Conservation (phyloP, 1,140 invertebrate genomes). For the Drosophila orosa region DNA sequence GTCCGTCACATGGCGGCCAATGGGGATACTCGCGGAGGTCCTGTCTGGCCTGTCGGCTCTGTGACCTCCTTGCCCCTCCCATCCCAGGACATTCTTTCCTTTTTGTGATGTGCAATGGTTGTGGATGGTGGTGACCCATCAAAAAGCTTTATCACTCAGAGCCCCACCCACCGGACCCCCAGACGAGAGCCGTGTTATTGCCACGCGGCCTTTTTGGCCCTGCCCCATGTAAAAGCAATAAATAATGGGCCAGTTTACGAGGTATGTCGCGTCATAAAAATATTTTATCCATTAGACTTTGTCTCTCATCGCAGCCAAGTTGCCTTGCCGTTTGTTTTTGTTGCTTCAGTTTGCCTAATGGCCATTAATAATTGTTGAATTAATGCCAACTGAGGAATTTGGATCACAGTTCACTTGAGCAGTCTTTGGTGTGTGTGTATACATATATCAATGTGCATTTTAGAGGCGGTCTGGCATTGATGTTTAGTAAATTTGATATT, state of each 20-base stretch:
- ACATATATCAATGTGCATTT: slow-evolving; percentile 6
- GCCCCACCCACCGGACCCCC: slow-evolving; percentile 7
- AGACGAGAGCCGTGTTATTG: slow-evolving; percentile 20
- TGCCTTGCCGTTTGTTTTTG: slow-evolving; percentile 33
- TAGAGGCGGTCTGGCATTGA: not conserved
- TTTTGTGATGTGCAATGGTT: too few species aligned
- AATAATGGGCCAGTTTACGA: slow-evolving; percentile 73
- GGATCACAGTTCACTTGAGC: slow-evolving; percentile 36
- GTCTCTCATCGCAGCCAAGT: slow-evolving; percentile 43
- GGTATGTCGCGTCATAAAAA: slow-evolving; percentile 65
- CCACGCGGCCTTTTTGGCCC: slow-evolving; percentile 55
- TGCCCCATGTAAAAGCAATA: slow-evolving; percentile 75
- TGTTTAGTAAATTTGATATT: too few species aligned
- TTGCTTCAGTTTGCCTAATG: slow-evolving; percentile 63
- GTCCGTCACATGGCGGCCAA: slow-evolving; percentile 48
- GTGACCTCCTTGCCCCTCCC: slow-evolving; percentile 10
- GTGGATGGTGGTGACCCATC: slow-evolving; percentile 26
- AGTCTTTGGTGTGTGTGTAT: not conserved
- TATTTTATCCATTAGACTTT: slow-evolving; percentile 77
- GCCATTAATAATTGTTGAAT: slow-evolving; percentile 78
- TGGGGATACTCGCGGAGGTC: slow-evolving; percentile 36
- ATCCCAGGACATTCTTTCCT: slow-evolving; percentile 14
- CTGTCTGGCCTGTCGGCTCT: slow-evolving; percentile 18
- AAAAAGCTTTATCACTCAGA: slow-evolving; percentile 44
- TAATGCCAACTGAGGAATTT: slow-evolving; percentile 56